phyloP scores from a whole-genome alignment of 2,113 vertebrate species.

The Larimichthys crocea region DNA sequence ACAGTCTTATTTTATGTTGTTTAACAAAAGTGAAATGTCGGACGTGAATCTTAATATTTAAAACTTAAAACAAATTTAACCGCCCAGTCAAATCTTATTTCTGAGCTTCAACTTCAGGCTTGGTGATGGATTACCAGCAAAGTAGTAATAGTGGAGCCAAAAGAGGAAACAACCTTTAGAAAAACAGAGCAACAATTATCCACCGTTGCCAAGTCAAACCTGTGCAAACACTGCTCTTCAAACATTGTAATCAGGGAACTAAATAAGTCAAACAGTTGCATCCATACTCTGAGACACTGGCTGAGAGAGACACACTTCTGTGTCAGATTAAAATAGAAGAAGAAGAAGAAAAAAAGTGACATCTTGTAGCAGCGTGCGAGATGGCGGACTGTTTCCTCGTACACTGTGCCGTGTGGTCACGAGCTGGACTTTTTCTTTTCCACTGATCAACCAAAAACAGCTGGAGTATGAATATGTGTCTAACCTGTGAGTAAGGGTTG shows the following conservation, averaged over 20 bases:
- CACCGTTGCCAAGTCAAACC: conserved; percentile 4
- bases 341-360: not conserved
- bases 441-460: fast-evolving
- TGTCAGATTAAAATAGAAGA: conserved; percentile 34
- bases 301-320: not conserved
- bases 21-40: no score
- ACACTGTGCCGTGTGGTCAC: conserved; percentile 40
- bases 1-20: no score
- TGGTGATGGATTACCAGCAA: not conserved
- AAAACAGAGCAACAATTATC: conserved; percentile 25
- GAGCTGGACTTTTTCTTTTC: not conserved
- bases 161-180: not conserved
- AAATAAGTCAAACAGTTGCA: conserved; percentile 22
- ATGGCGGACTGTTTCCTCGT: conserved; percentile 22
- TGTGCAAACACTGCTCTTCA: conserved; percentile 26
- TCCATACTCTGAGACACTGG: not conserved
- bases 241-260: conserved; percentile 35
- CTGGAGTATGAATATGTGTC: conserved; percentile 10
- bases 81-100: not conserved
- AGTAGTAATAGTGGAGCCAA: not conserved
- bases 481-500: conserved; percentile 2
- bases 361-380: not conserved
- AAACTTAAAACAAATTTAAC: not conserved
- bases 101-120: not conserved
- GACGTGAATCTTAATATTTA: no score